Conservation (phyloP, 64 coral and sea anemone species). For the Montipora cactus region DNA sequence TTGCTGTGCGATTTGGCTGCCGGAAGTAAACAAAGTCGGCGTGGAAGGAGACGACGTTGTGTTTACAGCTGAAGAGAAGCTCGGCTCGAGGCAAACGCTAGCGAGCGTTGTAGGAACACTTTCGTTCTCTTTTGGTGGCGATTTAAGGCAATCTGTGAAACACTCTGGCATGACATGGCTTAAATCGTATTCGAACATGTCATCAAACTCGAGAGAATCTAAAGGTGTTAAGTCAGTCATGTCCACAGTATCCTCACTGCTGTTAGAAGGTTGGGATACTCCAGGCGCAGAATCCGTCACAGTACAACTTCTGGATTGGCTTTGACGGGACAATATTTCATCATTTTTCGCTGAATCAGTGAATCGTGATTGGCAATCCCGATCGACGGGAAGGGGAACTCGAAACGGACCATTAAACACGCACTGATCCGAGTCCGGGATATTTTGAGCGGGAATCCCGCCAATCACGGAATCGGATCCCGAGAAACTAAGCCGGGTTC, state of each 20-base stretch:
- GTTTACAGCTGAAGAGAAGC: neutral
- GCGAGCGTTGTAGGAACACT: constrained; percentile 9
- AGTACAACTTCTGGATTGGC: neutral
- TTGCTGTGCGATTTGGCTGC: neutral
- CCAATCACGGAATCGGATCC: constrained; percentile 66
- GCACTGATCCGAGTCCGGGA: constrained; percentile 3
- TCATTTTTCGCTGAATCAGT: constrained; percentile 15
- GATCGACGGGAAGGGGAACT: constrained; percentile 38
- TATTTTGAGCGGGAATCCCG: constrained; percentile 20
- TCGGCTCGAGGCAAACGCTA: constrained; percentile 4
- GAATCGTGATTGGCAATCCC: neutral
- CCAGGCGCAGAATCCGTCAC: neutral
- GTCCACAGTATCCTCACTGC: constrained; percentile 40
- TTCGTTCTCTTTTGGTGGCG: neutral
- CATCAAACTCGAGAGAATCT: constrained; percentile 60
- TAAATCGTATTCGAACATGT: constrained; percentile 74
- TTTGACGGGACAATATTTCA: neutral
- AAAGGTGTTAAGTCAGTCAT: constrained; percentile 39
- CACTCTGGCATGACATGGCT: constrained; percentile 73
- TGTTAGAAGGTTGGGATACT: constrained; percentile 19
- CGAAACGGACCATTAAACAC: constrained; percentile 72
- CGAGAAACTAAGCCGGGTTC: constrained; percentile 42
- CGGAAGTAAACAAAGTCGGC: neutral
- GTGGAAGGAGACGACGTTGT: neutral
- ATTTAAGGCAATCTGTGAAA: constrained; percentile 26